Percentiles rank a stretch among this genome's conserved stretches.
Conservation (phyloP, 2,113 vertebrate species). For the Pedetes capensis region DNA sequence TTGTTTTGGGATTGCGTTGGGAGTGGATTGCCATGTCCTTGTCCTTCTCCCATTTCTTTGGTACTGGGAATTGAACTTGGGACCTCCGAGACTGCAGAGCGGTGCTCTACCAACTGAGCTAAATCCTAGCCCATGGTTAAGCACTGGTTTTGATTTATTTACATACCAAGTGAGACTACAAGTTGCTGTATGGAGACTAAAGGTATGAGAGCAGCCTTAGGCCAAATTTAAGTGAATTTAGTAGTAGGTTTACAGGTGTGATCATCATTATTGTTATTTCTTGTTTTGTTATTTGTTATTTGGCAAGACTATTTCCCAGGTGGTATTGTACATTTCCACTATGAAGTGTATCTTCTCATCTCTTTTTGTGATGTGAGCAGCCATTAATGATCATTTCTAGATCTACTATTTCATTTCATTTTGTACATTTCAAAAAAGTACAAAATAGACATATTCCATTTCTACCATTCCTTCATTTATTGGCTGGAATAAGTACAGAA, state of each 20-base stretch:
- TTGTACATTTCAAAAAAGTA: no score
- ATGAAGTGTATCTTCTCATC: not conserved
- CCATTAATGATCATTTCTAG: not conserved
- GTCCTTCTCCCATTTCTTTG: no score
- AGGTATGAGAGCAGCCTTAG: no score
- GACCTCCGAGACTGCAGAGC: no score
- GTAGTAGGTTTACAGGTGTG: not conserved
- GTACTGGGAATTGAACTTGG: no score
- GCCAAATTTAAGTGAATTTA: not conserved
- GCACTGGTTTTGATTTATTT: not conserved
- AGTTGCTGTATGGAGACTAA: not conserved
- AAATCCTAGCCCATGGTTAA: no score
- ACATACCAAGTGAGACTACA: not conserved
- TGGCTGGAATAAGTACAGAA: not conserved
- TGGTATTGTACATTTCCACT: not conserved
- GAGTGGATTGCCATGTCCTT: no score
- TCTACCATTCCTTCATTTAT: not conserved
- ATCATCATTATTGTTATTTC: no score
- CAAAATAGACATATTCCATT: not conserved
- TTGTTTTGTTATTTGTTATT: not conserved
- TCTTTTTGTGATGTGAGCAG: not conserved
- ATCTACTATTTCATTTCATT: not conserved
- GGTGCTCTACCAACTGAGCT: no score
- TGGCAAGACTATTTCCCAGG: not conserved
- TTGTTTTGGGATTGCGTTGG: no score